Percentiles rank a stretch among this genome's conserved stretches.
These are phyloP conservation scores for Ficedula albicollis DNA, from an alignment of 2,797 vertebrate genomes.

Conservation along the genomic window DNA sequence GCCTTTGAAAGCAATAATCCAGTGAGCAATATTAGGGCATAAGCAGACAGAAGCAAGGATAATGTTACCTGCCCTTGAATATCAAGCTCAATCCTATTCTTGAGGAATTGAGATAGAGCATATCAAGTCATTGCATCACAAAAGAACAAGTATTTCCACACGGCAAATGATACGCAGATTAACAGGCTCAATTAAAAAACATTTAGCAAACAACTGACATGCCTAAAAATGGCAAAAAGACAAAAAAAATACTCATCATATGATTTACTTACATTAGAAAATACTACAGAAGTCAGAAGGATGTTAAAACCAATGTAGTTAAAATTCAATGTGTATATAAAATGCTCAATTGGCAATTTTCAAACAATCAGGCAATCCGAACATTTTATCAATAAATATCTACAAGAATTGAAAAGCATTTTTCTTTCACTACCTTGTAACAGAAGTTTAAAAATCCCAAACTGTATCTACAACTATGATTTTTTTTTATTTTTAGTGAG, in stretches of 20 bases:
- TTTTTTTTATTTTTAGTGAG: not conserved
- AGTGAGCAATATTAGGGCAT: not conserved
- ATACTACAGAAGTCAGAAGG: not conserved
- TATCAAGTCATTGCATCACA: not conserved
- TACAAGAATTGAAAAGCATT: not conserved
- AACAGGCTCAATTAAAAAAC: not conserved
- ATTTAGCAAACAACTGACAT: not conserved
- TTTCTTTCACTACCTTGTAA: not conserved
- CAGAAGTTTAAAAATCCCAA: not conserved
- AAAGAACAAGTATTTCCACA: not conserved
- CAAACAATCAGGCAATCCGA: not conserved
- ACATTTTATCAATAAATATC: not conserved
- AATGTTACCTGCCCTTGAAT: not conserved
- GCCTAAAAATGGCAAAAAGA: not conserved
- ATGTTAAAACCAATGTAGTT: not conserved
- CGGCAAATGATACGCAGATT: not conserved
- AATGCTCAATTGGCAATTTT: not conserved
- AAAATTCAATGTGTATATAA: not conserved
- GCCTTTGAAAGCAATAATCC: not conserved
- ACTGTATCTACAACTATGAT: not conserved
- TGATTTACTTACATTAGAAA: not conserved
- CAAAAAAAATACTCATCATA: not conserved
- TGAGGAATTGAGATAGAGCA: not conserved
- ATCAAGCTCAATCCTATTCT: not conserved
- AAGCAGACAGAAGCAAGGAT: not conserved